Evolutionary conservation across 2,113 vertebrate genomes (phyloP).

Genomic region (Porphyrio hochstetteri): DNA sequence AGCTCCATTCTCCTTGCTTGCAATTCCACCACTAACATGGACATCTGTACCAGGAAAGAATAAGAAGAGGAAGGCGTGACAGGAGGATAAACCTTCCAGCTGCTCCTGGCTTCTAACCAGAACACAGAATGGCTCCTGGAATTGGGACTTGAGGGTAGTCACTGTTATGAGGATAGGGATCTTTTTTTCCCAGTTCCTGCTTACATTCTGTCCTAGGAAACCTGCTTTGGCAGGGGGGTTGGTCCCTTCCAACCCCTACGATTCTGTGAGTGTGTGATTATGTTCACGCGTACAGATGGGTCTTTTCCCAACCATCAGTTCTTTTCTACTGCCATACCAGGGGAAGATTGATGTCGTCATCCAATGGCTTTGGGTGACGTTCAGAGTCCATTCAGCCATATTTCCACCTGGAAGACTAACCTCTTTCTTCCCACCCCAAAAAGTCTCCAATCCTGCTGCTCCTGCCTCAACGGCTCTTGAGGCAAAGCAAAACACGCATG

Average conservation of each 20-base stretch:
- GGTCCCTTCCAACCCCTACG: no score
- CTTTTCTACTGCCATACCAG: background rate
- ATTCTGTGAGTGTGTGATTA: background rate
- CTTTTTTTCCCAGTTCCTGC: background rate
- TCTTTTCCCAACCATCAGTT: background rate
- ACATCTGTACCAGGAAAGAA: constrained; percentile 28
- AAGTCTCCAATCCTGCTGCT: background rate
- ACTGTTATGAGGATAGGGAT: background rate
- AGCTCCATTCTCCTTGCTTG: background rate
- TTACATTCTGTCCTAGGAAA: background rate
- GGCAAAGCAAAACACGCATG: background rate
- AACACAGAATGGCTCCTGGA: background rate
- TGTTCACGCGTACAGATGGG: background rate
- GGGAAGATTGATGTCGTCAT: background rate
- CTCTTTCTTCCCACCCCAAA: background rate
- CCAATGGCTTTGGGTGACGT: background rate
- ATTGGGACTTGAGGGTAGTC: background rate
- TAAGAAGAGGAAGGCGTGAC: background rate
- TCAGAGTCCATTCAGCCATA: background rate
- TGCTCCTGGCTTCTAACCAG: background rate
- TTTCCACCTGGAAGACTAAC: background rate
- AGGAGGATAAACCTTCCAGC: background rate
- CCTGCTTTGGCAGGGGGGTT: no score
- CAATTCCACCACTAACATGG: background rate
- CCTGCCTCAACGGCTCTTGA: background rate